phyloP scores from a whole-genome alignment of 2,113 vertebrate genomes.

The Symphodus melops region DNA sequence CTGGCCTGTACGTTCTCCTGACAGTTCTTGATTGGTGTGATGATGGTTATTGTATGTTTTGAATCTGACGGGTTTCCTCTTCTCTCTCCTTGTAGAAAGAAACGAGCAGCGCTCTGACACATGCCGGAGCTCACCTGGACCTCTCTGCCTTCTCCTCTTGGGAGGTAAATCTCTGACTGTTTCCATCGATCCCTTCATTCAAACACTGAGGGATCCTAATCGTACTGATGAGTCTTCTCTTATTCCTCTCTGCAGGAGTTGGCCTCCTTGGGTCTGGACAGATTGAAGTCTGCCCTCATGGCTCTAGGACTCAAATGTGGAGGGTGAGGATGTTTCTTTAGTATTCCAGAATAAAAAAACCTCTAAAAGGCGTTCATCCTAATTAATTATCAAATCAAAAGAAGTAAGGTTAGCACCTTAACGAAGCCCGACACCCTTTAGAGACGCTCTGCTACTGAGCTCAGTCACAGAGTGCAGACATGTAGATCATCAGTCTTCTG shows the following conservation, averaged over 20 bases:
- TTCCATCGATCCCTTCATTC: not conserved
- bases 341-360: too few species aligned
- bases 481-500: too few species aligned
- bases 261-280: slow-evolving; percentile 97
- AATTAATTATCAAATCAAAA: too few species aligned
- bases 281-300: slow-evolving; percentile 96
- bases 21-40: too few species aligned
- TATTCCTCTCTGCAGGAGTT: slow-evolving; percentile 85
- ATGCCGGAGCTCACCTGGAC: slow-evolving; percentile 96
- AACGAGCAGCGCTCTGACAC: slow-evolving; percentile 96
- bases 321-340: slow-evolving; percentile 85
- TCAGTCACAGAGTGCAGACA: too few species aligned
- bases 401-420: too few species aligned
- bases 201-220: rapidly evolving
- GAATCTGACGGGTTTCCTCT: not conserved
- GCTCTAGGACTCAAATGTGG: slow-evolving; percentile 97
- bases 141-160: slow-evolving; percentile 99
- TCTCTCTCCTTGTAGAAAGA: slow-evolving; percentile 88
- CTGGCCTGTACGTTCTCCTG: slow-evolving; percentile 89
- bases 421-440: too few species aligned
- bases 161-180: slow-evolving; percentile 85
- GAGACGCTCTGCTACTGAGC: too few species aligned
- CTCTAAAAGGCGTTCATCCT: too few species aligned
- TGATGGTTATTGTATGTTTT: not conserved
- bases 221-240: not conserved